Conservation (phyloP, 2,888 invertebrate genomes). For the Serrognathus titanus region DNA sequence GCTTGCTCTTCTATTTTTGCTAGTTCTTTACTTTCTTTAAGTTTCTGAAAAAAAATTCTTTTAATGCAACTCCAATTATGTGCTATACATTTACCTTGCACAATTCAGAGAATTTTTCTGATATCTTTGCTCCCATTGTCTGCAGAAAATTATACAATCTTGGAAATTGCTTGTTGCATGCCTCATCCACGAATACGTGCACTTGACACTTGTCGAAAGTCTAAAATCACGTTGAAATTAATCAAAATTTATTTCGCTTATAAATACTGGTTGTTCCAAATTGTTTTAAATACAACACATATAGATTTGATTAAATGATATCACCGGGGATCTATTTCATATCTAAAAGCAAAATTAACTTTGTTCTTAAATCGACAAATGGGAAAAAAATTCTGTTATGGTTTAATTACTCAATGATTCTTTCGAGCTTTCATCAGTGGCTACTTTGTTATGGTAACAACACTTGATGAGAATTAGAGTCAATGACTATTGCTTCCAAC, state of each 20-base stretch:
- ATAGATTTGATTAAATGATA: no score
- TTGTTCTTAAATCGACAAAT: no score
- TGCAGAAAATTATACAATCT: constrained; percentile 60
- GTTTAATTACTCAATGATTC: no score
- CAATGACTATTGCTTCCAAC: no score
- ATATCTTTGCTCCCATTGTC: constrained; percentile 43
- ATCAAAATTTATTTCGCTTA: no score
- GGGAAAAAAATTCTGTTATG: no score
- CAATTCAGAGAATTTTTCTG: constrained; percentile 40
- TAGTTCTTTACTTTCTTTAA: constrained; percentile 45
- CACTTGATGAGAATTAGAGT: no score
- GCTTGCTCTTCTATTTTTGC: constrained; percentile 49
- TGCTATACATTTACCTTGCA: constrained; percentile 27
- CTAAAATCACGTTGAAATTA: constrained; percentile 5
- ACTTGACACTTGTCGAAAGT: constrained; percentile 40
- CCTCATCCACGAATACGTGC: constrained; percentile 58
- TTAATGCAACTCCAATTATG: neutral
- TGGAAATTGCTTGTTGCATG: constrained; percentile 57
- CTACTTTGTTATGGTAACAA: no score
- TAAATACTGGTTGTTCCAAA: no score
- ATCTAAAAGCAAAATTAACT: constrained; percentile 5
- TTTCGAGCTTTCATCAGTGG: no score
- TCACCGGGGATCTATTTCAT: no score
- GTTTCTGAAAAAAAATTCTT: constrained; percentile 29
- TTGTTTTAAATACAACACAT: no score